phyloP scores from a whole-genome alignment of 2,888 invertebrate species.

The Liodrosophila aerea region DNA sequence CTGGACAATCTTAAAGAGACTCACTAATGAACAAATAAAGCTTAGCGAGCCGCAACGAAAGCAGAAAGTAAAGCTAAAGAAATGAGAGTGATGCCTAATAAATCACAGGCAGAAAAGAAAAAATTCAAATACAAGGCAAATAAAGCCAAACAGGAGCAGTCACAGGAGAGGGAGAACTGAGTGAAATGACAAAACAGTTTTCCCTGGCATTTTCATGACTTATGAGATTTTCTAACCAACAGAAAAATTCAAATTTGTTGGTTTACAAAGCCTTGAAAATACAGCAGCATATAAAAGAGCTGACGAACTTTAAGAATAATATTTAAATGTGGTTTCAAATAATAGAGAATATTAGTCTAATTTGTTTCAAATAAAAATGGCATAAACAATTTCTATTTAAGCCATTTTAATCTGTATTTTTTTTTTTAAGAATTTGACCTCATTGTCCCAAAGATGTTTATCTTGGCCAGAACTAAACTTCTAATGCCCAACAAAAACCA shows the following conservation, averaged over 20 bases:
- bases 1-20: constrained; percentile 27
- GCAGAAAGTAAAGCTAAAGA: constrained; percentile 13
- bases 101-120: constrained; percentile 64
- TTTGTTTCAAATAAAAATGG: too few species aligned
- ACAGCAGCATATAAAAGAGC: neutral
- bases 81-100: constrained; percentile 52
- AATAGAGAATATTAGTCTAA: too few species aligned
- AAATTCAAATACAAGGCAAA: constrained; percentile 62
- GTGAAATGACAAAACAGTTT: constrained; percentile 70
- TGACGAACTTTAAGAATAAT: neutral
- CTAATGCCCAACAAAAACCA: constrained; percentile 35
- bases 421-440: neutral
- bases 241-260: neutral
- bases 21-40: constrained; percentile 75
- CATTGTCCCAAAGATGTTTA: constrained; percentile 20
- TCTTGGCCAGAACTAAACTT: constrained; percentile 28
- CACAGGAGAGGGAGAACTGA: neutral
- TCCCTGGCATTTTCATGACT: constrained; percentile 64
- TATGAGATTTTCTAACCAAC: constrained; percentile 67
- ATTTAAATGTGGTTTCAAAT: neutral
- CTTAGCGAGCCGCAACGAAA: constrained; percentile 51
- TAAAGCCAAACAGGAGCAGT: constrained; percentile 28
- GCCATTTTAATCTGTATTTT: neutral
- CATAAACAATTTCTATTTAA: neutral
- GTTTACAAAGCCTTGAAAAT: too few species aligned